A percentile compares a stretch with the other conserved stretches of the same genome.
These are phyloP conservation scores for Meloidogyne exigua DNA, from an alignment of 1,140 invertebrate species.

Conservation along the genomic window DNA sequence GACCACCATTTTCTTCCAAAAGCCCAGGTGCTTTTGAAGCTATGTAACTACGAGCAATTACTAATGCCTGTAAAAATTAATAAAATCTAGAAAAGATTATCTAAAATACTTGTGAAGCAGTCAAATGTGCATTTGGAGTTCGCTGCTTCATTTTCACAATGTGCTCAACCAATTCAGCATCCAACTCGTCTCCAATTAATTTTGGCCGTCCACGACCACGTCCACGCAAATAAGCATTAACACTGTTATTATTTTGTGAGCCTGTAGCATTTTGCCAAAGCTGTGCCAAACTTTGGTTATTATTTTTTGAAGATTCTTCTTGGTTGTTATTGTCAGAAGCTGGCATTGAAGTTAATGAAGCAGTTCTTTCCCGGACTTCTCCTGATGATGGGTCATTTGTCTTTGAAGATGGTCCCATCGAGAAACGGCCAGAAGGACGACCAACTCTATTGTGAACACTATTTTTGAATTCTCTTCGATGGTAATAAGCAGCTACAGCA, in stretches of 20 bases:
- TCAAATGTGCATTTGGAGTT: conserved; percentile 52
- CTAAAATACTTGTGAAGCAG: conserved; percentile 45
- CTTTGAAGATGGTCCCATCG: neutral
- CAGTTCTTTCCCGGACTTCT: conserved; percentile 8
- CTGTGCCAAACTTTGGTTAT: conserved; percentile 1
- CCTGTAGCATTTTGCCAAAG: conserved; percentile 9
- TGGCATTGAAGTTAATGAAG: neutral
- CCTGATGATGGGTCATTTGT: conserved; percentile 2
- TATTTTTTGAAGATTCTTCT: conserved; percentile 12
- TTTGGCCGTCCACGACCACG: conserved; percentile 59
- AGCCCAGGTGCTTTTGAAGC: conserved; percentile 55
- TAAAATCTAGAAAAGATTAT: neutral
- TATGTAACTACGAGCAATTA: conserved; percentile 55
- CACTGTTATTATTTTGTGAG: neutral
- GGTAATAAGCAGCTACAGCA: conserved; percentile 51
- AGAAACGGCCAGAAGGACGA: neutral
- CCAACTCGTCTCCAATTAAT: conserved; percentile 61
- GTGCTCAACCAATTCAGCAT: conserved; percentile 61
- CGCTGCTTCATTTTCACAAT: conserved; percentile 57
- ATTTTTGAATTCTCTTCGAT: conserved; percentile 43
- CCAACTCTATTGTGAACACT: conserved; percentile 4
- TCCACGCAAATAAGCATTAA: conserved; percentile 52
- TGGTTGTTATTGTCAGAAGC: neutral
- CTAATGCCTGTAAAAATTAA: conserved; percentile 40
- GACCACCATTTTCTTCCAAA: conserved; percentile 59